These are phyloP conservation scores for Megaleporinus macrocephalus DNA, from an alignment of 2,113 vertebrate species.

Conservation along the genomic window DNA sequence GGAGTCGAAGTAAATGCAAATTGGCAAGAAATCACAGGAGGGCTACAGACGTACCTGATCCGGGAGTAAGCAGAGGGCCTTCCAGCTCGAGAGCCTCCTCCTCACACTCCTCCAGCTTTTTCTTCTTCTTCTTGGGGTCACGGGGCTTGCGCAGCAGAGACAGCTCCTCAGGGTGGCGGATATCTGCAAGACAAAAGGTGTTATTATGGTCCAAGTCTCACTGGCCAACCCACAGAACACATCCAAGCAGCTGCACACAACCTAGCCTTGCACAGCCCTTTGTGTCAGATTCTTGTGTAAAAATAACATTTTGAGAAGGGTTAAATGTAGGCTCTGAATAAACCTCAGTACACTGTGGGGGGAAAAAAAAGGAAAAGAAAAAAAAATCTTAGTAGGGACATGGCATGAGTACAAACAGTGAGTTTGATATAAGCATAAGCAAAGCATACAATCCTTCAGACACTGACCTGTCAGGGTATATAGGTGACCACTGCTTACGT, in stretches of 20 bases:
- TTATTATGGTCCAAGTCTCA: constrained; percentile 1
- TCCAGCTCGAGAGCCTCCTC: constrained; percentile 91
- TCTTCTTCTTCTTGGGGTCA: constrained; percentile 99
- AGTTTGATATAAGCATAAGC: too few species aligned
- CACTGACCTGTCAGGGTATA: too few species aligned
- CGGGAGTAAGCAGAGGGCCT: constrained; percentile 92
- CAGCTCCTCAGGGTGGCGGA: constrained; percentile 96
- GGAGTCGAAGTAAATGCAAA: not conserved
- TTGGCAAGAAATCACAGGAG: not conserved
- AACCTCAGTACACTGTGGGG: constrained; percentile 51
- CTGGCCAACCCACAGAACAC: not conserved
- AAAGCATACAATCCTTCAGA: too few species aligned
- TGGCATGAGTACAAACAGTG: constrained; percentile 43
- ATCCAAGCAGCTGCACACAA: not conserved
- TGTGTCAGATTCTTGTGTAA: not conserved
- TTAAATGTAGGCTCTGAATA: constrained; percentile 35
- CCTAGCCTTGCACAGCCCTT: not conserved
- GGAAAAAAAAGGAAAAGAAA: constrained; percentile 74
- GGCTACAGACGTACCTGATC: constrained; percentile 82
- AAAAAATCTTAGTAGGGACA: constrained; percentile 20
- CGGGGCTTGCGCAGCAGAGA: constrained; percentile 96
- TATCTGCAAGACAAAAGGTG: constrained; percentile 79
- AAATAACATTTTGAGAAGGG: not conserved
- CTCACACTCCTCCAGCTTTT: constrained; percentile 94
- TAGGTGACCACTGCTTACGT: too few species aligned